These are phyloP conservation scores for cat (Felis catus) DNA, from an alignment of 2,113 vertebrate species.

Conservation along the genomic window DNA sequence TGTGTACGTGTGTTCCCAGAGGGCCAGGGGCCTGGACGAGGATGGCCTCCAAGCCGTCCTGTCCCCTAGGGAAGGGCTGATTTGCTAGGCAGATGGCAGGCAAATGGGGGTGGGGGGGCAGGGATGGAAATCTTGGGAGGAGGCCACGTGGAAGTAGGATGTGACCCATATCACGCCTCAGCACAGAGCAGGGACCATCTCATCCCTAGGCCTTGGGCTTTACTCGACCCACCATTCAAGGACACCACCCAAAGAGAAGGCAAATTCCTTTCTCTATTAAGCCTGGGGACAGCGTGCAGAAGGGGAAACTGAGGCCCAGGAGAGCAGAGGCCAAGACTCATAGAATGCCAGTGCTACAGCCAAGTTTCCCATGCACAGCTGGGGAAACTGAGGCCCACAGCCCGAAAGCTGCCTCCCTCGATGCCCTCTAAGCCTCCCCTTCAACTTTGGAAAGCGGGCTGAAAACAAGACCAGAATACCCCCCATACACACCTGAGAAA, in stretches of 20 bases:
- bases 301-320: neutral
- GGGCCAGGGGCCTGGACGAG: neutral
- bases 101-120: constrained; percentile 36
- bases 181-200: neutral
- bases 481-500: neutral
- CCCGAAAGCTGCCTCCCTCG: neutral
- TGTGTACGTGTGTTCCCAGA: neutral
- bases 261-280: neutral
- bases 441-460: neutral
- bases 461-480: neutral
- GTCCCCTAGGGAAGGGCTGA: neutral
- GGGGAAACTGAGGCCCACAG: neutral
- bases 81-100: constrained; percentile 72
- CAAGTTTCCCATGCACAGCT: neutral
- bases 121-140: neutral
- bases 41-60: neutral
- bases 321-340: neutral
- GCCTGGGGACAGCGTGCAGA: neutral
- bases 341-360: neutral
- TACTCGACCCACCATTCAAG: too few relatives aligned
- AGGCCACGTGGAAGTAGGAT: neutral
- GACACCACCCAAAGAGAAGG: neutral
- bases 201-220: neutral
- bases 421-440: neutral
- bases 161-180: neutral